These are phyloP conservation scores for Melanotaenia maccullochi DNA, from an alignment of 2,797 vertebrate genomes.

Conservation along the genomic window DNA sequence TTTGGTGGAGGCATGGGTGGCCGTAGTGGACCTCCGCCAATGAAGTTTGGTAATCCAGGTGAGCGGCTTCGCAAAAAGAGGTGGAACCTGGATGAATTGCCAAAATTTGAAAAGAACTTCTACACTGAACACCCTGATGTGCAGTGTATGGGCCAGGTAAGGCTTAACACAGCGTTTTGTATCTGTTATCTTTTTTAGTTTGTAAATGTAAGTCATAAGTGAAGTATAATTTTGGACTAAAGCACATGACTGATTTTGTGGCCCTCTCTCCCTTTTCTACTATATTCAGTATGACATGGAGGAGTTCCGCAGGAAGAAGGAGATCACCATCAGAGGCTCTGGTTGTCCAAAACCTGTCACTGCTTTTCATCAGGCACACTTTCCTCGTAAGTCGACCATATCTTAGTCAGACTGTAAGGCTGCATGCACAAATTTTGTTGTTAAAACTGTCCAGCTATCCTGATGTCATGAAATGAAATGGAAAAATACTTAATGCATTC, in stretches of 20 bases:
- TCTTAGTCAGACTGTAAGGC: background rate
- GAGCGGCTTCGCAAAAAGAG: constrained; percentile 96
- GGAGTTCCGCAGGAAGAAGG: constrained; percentile 91
- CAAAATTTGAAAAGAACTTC: constrained; percentile 99
- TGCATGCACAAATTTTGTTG: background rate
- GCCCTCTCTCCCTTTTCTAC: background rate
- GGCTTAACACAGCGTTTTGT: background rate
- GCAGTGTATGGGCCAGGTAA: constrained; percentile 87
- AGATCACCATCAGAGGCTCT: constrained; percentile 92
- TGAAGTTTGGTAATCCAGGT: constrained; percentile 96
- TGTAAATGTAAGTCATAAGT: accelerated
- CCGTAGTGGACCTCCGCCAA: constrained; percentile 86
- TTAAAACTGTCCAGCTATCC: too few species aligned
- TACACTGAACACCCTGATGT: constrained; percentile 93
- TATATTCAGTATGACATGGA: constrained; percentile 90
- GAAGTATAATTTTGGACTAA: background rate
- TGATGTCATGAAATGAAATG: too few species aligned
- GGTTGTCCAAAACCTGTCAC: constrained; percentile 90
- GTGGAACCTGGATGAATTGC: constrained; percentile 95
- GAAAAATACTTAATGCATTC: background rate
- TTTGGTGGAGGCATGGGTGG: constrained; percentile 80
- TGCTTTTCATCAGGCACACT: constrained; percentile 92
- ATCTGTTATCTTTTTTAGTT: background rate
- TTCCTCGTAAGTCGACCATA: constrained; percentile 90
- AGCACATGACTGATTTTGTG: background rate